These are phyloP conservation scores for Homalodisca vitripennis DNA, from an alignment of 1,140 invertebrate species.

Conservation along the genomic window DNA sequence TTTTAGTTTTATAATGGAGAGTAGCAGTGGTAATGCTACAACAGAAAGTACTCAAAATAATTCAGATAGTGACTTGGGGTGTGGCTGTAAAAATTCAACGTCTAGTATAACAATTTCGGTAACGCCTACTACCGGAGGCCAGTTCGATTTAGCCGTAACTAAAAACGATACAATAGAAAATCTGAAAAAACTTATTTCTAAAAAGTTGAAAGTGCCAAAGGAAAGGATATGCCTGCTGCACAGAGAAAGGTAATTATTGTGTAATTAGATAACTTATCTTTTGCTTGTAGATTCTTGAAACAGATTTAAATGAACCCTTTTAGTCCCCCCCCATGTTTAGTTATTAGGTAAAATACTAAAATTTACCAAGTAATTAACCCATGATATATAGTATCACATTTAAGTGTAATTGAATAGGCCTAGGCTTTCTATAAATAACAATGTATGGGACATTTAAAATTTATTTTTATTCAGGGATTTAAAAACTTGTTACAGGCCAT, in stretches of 20 bases:
- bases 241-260: slow-evolving; percentile 77
- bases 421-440: too few relatives aligned
- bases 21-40: slow-evolving; percentile 37
- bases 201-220: slow-evolving; percentile 86
- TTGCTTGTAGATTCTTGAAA: too few relatives aligned
- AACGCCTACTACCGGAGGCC: slow-evolving; percentile 87
- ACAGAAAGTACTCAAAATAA: slow-evolving; percentile 36
- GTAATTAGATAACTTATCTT: too few relatives aligned
- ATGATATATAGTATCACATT: too few relatives aligned
- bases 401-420: too few relatives aligned
- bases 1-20: slow-evolving; percentile 34
- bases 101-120: slow-evolving; percentile 70
- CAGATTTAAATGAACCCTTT: too few relatives aligned
- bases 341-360: too few relatives aligned
- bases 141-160: slow-evolving; percentile 78
- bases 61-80: slow-evolving; percentile 35
- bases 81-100: slow-evolving; percentile 35
- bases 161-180: slow-evolving; percentile 79
- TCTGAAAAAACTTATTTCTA: slow-evolving; percentile 88
- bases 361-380: too few relatives aligned
- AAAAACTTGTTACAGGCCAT: too few relatives aligned
- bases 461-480: too few relatives aligned
- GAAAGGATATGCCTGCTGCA: slow-evolving; percentile 89
- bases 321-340: too few relatives aligned
- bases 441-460: too few relatives aligned